Percentiles rank a stretch among this genome's conserved stretches.
Conservation (phyloP, 2,113 vertebrate species). For the Pseudorasbora parva region DNA sequence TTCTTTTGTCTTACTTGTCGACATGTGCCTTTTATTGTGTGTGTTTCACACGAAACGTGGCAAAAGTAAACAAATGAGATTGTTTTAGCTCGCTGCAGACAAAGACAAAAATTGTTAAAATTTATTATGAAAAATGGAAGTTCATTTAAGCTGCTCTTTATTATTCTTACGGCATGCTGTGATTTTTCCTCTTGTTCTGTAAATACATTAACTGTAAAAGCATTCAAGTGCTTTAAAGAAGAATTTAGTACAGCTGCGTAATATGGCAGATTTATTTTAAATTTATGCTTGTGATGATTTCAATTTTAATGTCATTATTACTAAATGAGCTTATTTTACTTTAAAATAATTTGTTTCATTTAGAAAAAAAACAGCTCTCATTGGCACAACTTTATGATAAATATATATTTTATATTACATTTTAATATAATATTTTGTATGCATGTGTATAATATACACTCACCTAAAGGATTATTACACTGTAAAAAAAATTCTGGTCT, state of each 20-base stretch:
- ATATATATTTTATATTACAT: no score
- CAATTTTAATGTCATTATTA: background rate
- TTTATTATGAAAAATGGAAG: slow-evolving; percentile 23
- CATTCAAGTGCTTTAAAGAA: slow-evolving; percentile 12
- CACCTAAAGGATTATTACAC: no score
- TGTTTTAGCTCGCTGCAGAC: background rate
- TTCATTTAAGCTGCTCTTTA: slow-evolving; percentile 13
- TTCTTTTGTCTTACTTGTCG: slow-evolving; percentile 51
- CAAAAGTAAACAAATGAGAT: slow-evolving; percentile 41
- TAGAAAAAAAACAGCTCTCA: no score
- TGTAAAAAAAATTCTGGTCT: no score
- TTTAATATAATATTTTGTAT: no score
- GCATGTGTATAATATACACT: no score
- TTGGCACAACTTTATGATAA: no score
- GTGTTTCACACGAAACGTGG: slow-evolving; percentile 46
- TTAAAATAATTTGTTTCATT: no score
- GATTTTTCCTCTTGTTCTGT: background rate
- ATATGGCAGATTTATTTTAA: background rate
- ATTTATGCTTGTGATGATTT: background rate
- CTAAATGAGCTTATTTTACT: no score
- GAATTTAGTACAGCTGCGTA: background rate
- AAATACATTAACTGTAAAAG: slow-evolving; percentile 10
- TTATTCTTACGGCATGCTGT: slow-evolving; percentile 6
- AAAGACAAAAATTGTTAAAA: slow-evolving; percentile 13
- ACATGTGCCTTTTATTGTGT: slow-evolving; percentile 41